Percentiles rank a stretch among this genome's conserved stretches.
These are phyloP conservation scores for Puma concolor DNA, from an alignment of 2,113 vertebrate genomes.

Conservation along the genomic window DNA sequence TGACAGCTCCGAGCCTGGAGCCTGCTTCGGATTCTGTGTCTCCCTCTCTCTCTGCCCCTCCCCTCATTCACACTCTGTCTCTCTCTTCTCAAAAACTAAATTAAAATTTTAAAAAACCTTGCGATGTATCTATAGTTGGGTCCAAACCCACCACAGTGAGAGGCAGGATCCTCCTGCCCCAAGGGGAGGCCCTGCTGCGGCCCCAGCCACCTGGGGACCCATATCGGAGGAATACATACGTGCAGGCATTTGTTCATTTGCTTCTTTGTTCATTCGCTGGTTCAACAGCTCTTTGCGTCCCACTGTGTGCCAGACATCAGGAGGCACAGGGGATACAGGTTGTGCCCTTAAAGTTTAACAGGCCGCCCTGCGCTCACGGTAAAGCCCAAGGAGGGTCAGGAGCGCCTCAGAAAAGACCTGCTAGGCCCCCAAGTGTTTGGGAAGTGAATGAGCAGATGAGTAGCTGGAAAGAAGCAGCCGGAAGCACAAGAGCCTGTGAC, in stretches of 20 bases:
- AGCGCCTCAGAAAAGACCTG: background rate
- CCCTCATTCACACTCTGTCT: no score
- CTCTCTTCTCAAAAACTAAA: no score
- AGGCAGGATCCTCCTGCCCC: background rate
- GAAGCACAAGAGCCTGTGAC: background rate
- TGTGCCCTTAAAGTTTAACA: background rate
- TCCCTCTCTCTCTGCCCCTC: no score
- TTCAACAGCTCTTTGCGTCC: background rate
- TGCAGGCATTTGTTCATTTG: fast-evolving
- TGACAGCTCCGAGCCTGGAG: no score
- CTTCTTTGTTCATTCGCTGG: background rate
- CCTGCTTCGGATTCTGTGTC: no score
- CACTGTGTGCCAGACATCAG: fast-evolving
- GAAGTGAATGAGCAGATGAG: background rate
- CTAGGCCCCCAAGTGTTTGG: fast-evolving
- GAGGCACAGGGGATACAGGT: no score
- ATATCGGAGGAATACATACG: fast-evolving
- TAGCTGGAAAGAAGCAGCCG: background rate
- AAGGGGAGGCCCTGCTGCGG: background rate
- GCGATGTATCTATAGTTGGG: fast-evolving
- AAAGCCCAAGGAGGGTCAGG: background rate
- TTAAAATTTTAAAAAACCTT: background rate
- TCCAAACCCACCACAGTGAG: background rate
- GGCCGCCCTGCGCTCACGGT: background rate
- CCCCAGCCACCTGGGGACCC: background rate